phyloP scores from a whole-genome alignment of 2,113 vertebrate species.

The Ochotona curzoniae region DNA sequence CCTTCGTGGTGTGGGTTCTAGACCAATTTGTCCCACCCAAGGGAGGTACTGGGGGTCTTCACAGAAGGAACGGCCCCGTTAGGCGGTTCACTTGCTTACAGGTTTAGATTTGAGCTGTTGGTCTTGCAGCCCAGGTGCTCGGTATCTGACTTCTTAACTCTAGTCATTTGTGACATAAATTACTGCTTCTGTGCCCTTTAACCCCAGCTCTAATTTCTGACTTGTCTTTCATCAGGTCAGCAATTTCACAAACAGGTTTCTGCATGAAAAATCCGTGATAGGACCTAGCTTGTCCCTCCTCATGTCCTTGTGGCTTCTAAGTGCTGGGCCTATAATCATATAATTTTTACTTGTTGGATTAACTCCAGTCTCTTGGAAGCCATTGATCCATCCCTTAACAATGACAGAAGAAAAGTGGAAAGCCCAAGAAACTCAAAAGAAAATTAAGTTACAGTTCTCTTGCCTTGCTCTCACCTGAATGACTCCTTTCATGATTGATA shows the following conservation, averaged over 20 bases:
- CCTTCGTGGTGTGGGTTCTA: not conserved
- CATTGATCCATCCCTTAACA: conserved; percentile 45
- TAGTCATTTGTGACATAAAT: not conserved
- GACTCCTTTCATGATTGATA: not conserved
- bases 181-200: not conserved
- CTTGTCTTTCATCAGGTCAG: not conserved
- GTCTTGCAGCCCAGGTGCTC: not conserved
- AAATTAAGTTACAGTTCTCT: conserved; percentile 18
- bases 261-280: not conserved
- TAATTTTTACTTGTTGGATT: conserved; percentile 52
- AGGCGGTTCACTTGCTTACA: not conserved
- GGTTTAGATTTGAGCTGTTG: not conserved
- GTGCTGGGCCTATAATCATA: not conserved
- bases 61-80: not conserved
- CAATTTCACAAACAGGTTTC: not conserved
- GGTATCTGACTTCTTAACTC: not conserved
- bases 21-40: not conserved
- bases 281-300: not conserved
- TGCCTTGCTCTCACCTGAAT: not conserved
- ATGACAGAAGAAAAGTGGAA: conserved; percentile 52
- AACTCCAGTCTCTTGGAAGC: conserved; percentile 52
- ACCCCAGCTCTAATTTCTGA: not conserved
- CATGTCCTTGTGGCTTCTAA: not conserved
- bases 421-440: conserved; percentile 31
- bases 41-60: not conserved